Evolutionary conservation across 2,888 invertebrate species (phyloP), one percentile per base, ranked within the genome.

Genomic region (Sepiola atlantica): DNA sequence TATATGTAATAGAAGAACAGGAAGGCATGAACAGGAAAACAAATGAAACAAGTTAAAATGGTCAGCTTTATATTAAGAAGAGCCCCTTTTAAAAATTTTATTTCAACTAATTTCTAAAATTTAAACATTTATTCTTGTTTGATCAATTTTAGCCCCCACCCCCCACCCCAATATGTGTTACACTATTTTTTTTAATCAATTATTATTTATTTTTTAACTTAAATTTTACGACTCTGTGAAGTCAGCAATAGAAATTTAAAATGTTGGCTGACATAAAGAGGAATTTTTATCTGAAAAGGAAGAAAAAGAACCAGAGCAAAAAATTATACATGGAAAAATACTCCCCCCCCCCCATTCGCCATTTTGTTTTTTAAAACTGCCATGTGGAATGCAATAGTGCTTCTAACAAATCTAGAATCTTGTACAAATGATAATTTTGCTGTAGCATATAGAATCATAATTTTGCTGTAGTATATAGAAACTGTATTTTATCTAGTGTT

Each of bases 1-100:
- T 77, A 77, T 77, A n/a, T 77, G 32, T 77, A 77, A 77, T 77
- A 77, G 77, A 77, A n/a, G 77, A 32, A 77, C n/a, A 77, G 77
- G 77, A 77, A 77, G 32, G 32, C 18, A 14, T n/a, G 77, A 32
- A 77, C 16, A 32, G n/a, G n/a, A 77, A 77, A 77, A 77, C n/a
- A 45, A 45, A 77, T 77, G 77, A 77, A 77, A n/a, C 77, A 77
- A 77, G 32, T 16, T 77, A 16, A 77, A 77, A 32, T 77, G 77
- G 77, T 77, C 77, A 77, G 77, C n/a, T 77, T 77, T 77, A n/a
- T 77, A 4, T 61, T 61, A 45, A 45, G 8, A 45, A 45, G 45
- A 45, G 8, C 2, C 45, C 45, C 28, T 61, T 77, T 77, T n/a
- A 77, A 45, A 45, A 45, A 4, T 45, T 45, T 77, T 32, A 32